Conservation (phyloP, 2,797 vertebrate species). For the Macrochelys suwanniensis region DNA sequence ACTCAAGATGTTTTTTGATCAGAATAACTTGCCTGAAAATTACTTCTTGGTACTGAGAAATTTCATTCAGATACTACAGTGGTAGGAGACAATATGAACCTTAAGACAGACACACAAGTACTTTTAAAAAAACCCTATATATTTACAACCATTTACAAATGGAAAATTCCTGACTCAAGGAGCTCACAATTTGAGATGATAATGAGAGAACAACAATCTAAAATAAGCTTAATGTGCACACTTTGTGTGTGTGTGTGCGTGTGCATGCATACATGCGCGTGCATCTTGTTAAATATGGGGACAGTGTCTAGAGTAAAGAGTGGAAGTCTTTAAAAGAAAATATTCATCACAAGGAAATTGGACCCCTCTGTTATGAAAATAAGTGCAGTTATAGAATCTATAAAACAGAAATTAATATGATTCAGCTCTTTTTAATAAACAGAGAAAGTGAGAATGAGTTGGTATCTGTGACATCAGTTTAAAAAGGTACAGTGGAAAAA, state of each 20-base stretch:
- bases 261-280: not conserved
- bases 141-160: not conserved
- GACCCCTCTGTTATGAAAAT: not conserved
- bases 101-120: not conserved
- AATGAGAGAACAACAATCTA: not conserved
- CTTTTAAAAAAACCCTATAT: not conserved
- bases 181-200: not conserved
- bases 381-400: not conserved
- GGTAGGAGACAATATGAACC: not conserved
- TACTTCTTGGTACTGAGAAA: not conserved
- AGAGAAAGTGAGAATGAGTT: slow-evolving; percentile 7
- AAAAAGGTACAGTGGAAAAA: not conserved
- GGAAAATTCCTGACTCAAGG: not conserved
- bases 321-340: not conserved
- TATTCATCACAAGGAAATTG: not conserved
- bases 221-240: not conserved
- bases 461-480: not conserved
- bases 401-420: not conserved
- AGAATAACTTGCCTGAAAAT: not conserved
- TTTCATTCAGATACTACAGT: not conserved
- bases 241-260: not conserved
- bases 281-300: not conserved
- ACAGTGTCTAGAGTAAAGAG: not conserved
- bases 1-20: not conserved
- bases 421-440: not conserved